These are phyloP conservation scores for Microctenopoma stevenorrisi DNA, from an alignment of 2,797 vertebrate species.

Conservation along the genomic window DNA sequence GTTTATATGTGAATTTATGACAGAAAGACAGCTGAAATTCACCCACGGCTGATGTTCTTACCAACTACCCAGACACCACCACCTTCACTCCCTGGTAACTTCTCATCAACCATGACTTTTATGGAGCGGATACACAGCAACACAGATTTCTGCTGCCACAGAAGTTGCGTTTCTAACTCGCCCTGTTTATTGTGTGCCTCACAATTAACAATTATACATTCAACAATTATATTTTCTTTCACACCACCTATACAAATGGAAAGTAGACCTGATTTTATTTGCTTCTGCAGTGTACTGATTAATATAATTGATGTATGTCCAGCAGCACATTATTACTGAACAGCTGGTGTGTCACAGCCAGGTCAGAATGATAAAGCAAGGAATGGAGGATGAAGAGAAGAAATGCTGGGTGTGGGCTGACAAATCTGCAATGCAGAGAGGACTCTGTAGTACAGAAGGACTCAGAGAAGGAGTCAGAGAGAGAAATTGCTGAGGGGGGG, in stretches of 20 bases:
- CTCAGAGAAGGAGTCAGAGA: background rate
- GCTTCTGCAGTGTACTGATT: background rate
- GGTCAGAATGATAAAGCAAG: background rate
- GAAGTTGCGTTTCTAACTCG: too few species aligned
- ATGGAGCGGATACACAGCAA: slow-evolving; percentile 7
- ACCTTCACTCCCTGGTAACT: slow-evolving; percentile 37
- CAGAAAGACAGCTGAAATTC: slow-evolving; percentile 31
- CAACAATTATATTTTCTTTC: too few species aligned
- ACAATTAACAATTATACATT: too few species aligned
- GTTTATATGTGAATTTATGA: slow-evolving; percentile 13
- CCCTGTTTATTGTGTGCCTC: too few species aligned
- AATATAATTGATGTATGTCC: background rate
- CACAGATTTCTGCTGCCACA: background rate
- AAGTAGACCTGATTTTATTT: background rate
- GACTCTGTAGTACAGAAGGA: slow-evolving; percentile 3
- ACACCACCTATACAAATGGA: too few species aligned
- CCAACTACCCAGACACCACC: slow-evolving; percentile 25
- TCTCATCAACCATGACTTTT: slow-evolving; percentile 43
- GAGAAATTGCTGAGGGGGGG: background rate
- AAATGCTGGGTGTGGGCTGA: slow-evolving; percentile 20
- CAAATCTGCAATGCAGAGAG: slow-evolving; percentile 45
- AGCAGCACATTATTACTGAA: background rate
- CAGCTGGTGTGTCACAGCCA: background rate
- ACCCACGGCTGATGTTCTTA: background rate
- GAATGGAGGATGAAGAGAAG: background rate